phyloP scores from a whole-genome alignment of 2,797 vertebrate genomes.

The Gouania willdenowi region DNA sequence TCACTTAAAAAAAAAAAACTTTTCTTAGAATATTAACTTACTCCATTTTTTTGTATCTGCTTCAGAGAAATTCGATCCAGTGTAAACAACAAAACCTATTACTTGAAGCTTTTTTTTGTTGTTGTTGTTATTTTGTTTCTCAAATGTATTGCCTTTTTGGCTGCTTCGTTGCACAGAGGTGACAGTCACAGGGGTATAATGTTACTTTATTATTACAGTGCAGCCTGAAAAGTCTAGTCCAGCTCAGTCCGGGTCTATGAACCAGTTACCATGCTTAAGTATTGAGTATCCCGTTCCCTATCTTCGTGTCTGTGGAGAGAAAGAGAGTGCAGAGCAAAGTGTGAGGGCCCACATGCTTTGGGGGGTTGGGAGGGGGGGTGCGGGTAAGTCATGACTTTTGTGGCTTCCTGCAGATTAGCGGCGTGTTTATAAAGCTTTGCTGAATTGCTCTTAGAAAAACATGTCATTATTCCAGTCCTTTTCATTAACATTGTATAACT shows the following conservation, averaged over 20 bases:
- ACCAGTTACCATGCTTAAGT: slow-evolving; percentile 9
- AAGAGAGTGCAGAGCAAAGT: slow-evolving; percentile 16
- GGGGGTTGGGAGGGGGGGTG: neutral
- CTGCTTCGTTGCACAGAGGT: slow-evolving; percentile 4
- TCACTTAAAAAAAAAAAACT: neutral
- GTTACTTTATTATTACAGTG: slow-evolving; percentile 55
- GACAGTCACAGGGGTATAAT: slow-evolving; percentile 44
- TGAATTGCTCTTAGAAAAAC: slow-evolving; percentile 65
- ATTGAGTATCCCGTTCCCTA: slow-evolving; percentile 42
- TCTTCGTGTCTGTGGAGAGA: slow-evolving; percentile 7
- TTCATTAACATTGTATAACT: slow-evolving; percentile 28
- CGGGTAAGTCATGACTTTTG: slow-evolving; percentile 44
- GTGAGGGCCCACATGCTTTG: slow-evolving; percentile 2
- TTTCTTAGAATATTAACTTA: neutral
- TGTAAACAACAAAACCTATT: no score
- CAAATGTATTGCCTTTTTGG: neutral
- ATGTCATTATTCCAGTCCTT: slow-evolving; percentile 44
- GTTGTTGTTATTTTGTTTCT: neutral
- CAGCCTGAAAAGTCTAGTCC: slow-evolving; percentile 31
- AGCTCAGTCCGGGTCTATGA: slow-evolving; percentile 18
- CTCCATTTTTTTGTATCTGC: neutral
- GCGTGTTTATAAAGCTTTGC: slow-evolving; percentile 63
- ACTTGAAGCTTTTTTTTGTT: neutral
- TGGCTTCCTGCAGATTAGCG: slow-evolving; percentile 71
- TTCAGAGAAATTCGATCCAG: no score